These are phyloP conservation scores for Petrocephalus zakoni DNA, from an alignment of 2,113 vertebrate genomes.

Conservation along the genomic window DNA sequence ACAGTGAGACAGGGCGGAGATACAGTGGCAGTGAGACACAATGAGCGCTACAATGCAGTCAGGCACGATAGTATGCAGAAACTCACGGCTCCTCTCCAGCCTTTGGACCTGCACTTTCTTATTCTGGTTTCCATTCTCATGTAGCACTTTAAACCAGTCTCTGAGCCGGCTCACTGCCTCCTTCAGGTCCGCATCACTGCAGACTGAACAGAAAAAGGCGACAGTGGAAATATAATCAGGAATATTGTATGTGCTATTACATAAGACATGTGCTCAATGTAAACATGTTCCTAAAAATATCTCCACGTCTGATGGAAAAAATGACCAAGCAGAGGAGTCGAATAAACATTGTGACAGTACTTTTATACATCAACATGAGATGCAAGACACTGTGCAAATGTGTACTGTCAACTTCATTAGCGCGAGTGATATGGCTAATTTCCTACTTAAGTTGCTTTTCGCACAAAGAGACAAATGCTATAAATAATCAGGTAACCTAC, in stretches of 20 bases:
- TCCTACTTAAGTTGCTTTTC: conserved; percentile 52
- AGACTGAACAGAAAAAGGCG: conserved; percentile 56
- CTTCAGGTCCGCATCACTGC: conserved; percentile 80
- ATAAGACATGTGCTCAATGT: background rate
- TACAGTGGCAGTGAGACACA: too few species aligned
- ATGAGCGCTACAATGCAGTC: background rate
- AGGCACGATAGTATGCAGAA: background rate
- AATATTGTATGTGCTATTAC: background rate
- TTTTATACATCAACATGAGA: background rate
- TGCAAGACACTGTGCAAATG: background rate
- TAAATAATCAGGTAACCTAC: conserved; percentile 52
- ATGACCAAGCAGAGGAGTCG: background rate
- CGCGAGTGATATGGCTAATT: conserved; percentile 47
- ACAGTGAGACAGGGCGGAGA: background rate
- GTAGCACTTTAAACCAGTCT: conserved; percentile 92
- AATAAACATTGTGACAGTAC: background rate
- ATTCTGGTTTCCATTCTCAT: conserved; percentile 78
- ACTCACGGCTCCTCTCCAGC: conserved; percentile 85
- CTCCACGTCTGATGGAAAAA: background rate
- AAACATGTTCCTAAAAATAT: background rate
- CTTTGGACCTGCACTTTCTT: conserved; percentile 77
- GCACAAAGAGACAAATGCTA: conserved; percentile 55
- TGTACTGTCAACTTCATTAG: conserved; percentile 27
- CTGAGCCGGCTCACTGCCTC: conserved; percentile 80
- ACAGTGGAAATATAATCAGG: background rate